These are phyloP conservation scores for Aramus guarauna DNA, from an alignment of 2,113 vertebrate species.

Conservation along the genomic window DNA sequence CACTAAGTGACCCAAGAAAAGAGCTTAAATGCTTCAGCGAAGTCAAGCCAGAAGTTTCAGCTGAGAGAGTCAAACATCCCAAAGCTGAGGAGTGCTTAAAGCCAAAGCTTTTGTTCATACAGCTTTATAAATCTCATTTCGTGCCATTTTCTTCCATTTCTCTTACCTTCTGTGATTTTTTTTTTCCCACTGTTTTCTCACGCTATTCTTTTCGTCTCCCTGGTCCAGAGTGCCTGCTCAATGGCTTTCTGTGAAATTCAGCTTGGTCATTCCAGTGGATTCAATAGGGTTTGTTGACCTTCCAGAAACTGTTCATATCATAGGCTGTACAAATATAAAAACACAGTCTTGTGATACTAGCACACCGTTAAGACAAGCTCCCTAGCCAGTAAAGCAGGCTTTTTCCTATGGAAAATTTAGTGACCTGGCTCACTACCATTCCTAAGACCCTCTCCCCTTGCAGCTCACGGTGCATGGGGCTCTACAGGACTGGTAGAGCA, in stretches of 20 bases:
- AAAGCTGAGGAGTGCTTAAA: neutral
- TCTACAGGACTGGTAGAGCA: neutral
- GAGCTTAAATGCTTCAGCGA: neutral
- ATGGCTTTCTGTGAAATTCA: neutral
- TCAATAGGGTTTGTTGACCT: neutral
- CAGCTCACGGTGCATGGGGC: accelerated
- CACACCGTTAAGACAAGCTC: neutral
- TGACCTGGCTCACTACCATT: neutral
- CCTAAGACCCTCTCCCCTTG: neutral
- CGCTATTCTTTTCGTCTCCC: accelerated
- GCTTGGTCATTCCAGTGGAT: neutral
- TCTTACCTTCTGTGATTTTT: conserved; percentile 18
- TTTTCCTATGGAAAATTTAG: neutral
- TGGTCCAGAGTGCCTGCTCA: neutral
- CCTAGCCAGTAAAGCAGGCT: neutral
- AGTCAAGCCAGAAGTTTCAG: neutral
- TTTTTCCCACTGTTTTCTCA: neutral
- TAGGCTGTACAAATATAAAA: neutral
- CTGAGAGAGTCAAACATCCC: neutral
- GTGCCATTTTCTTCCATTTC: neutral
- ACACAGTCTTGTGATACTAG: neutral
- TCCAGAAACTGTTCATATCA: neutral
- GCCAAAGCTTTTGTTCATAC: neutral
- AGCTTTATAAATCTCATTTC: neutral
- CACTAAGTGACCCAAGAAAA: neutral